Evolutionary conservation across 2,888 invertebrate genomes (phyloP).

Genomic region (Pollenia labialis): DNA sequence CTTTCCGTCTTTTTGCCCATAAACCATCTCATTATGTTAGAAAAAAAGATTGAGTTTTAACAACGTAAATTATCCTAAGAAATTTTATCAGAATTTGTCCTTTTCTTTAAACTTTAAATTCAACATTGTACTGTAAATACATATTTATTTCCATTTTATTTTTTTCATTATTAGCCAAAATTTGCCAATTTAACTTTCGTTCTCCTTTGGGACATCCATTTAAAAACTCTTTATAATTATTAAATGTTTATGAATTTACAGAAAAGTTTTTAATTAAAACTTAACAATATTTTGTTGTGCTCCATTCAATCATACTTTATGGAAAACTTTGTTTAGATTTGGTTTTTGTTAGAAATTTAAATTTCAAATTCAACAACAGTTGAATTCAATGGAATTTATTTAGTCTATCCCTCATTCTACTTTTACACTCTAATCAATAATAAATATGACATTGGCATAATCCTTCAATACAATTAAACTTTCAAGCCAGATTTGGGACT

Average conservation of each 20-base stretch:
- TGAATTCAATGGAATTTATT: slow-evolving; percentile 33
- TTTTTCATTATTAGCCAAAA: neutral
- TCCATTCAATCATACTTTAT: slow-evolving; percentile 43
- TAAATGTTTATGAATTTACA: slow-evolving; percentile 14
- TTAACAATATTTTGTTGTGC: slow-evolving; percentile 11
- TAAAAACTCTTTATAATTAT: slow-evolving; percentile 2
- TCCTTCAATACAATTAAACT: slow-evolving; percentile 66
- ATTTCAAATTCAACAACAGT: slow-evolving; percentile 32
- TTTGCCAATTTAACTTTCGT: slow-evolving; percentile 46
- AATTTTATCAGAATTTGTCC: no score
- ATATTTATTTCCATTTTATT: neutral
- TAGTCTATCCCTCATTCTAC: neutral
- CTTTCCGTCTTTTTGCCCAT: no score
- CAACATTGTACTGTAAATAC: no score
- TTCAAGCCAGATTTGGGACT: slow-evolving; percentile 59
- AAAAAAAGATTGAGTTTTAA: no score
- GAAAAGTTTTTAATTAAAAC: slow-evolving; percentile 64
- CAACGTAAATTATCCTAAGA: no score
- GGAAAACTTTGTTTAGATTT: slow-evolving; percentile 44
- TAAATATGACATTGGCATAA: slow-evolving; percentile 68
- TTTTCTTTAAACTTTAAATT: no score
- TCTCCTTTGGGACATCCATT: slow-evolving; percentile 38
- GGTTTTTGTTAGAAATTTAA: slow-evolving; percentile 38
- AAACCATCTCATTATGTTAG: no score
- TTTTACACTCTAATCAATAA: slow-evolving; percentile 62